Evolutionary conservation across 2,888 invertebrate genomes (phyloP), one percentile per base, ranked within the genome.

Genomic region (Megamerina dolium): DNA sequence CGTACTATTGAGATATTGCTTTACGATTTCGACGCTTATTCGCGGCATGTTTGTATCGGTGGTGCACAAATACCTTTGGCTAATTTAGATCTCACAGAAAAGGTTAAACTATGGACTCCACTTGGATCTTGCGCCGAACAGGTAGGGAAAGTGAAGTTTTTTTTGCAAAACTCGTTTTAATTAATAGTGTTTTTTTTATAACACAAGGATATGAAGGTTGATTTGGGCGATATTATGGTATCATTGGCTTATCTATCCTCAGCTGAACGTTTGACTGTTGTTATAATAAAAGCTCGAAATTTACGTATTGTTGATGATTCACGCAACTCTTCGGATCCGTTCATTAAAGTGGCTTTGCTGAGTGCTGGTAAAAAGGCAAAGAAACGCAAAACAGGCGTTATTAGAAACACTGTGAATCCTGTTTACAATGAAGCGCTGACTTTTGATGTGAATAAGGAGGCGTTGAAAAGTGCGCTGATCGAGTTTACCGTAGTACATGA

Each of bases 401-500:
- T 89, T 68, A 83, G 87, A 63, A 87, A 86, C 56, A 91, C 88
- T 0, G 74, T 93, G 1, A 84, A 81, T 64, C 93, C 94, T 0
- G 85, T 93, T 1, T 95, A 90, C 74, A 94, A 95, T 65, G 95
- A 95, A 67, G 91, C 92, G 0, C 74, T 95, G 50, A 89, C 92
- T 9, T 95, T 94, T 66, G 94, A 95, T 63, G 82, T 95, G 12
- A 87, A 90, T 61, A 75, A 74, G 46, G 80, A 81, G 32, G 68
- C 71, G 38, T 66, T 83, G 13, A 75, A 76, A 46, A 75, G 73
- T 49, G 74, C 77, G 41, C 63, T 72, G 17, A 61, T 82, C 10
- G 80, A 82, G 57, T 75, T 83, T 53, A 71, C 73, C 4, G 77
- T 82, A 2, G 72, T 77, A 35, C 80, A 80, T 57, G 81, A 81